Evolutionary conservation across 2,888 invertebrate genomes (phyloP).

Genomic region (Mystacides longicornis): DNA sequence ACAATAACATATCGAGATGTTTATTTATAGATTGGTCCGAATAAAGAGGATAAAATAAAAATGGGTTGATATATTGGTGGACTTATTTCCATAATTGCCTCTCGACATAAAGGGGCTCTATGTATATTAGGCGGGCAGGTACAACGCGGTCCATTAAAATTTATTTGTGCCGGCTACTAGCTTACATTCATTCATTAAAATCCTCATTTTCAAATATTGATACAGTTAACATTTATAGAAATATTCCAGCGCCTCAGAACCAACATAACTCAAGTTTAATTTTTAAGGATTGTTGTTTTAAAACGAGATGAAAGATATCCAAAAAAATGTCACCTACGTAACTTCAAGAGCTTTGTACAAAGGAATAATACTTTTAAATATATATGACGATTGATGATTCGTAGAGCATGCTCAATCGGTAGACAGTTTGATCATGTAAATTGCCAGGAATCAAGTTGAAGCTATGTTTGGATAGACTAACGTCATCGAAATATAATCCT

Average conservation of each 20-base stretch:
- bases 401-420: too few relatives aligned
- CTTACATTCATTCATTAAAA: slow-evolving; percentile 16
- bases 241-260: slow-evolving; percentile 5
- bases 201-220: slow-evolving; percentile 13
- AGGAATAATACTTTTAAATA: too few relatives aligned
- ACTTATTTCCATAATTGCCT: not conserved
- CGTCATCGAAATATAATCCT: too few relatives aligned
- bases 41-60: slow-evolving; percentile 1
- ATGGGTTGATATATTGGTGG: not conserved
- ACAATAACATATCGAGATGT: too few relatives aligned
- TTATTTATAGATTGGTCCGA: not conserved
- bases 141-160: slow-evolving; percentile 5
- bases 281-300: too few relatives aligned
- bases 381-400: too few relatives aligned
- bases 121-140: not conserved
- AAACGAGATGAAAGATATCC: too few relatives aligned
- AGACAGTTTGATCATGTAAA: too few relatives aligned
- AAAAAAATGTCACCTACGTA: too few relatives aligned
- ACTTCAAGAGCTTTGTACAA: too few relatives aligned
- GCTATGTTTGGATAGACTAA: too few relatives aligned
- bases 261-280: not conserved
- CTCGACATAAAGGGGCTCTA: slow-evolving; percentile 4
- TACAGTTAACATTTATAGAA: slow-evolving; percentile 20
- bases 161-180: slow-evolving; percentile 9
- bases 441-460: too few relatives aligned